phyloP scores from a whole-genome alignment of 2,888 invertebrate species.

The Julus scandinavius region DNA sequence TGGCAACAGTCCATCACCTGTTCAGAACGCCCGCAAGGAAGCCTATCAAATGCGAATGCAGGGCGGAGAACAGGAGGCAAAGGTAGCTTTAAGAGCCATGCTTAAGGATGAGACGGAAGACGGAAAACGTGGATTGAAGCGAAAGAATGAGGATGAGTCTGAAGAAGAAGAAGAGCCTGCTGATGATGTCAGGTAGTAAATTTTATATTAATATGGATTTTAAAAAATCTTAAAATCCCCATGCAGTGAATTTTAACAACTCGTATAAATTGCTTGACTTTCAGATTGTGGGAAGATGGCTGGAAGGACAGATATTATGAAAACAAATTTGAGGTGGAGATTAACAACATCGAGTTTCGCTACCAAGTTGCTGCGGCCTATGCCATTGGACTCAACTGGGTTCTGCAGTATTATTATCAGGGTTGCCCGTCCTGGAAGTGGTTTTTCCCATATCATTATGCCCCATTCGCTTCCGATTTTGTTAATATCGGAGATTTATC shows the following conservation, averaged over 20 bases:
- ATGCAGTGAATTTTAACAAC: background rate
- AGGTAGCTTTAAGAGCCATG: conserved; percentile 48
- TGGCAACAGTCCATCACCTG: conserved; percentile 68
- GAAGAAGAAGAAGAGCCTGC: conserved; percentile 76
- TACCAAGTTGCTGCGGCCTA: conserved; percentile 93
- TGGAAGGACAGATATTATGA: conserved; percentile 98
- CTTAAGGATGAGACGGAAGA: background rate
- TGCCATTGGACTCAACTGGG: conserved; percentile 97
- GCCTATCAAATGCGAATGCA: conserved; percentile 76
- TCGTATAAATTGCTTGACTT: background rate
- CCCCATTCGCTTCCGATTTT: conserved; percentile 99
- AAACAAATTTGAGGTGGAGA: conserved; percentile 86
- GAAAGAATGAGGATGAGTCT: conserved; percentile 63
- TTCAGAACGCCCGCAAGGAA: conserved; percentile 80
- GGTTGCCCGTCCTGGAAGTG: conserved; percentile 99
- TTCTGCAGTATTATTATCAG: conserved; percentile 98
- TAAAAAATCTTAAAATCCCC: background rate
- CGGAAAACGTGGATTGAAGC: background rate
- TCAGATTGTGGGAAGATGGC: conserved; percentile 90
- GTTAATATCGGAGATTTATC: conserved; percentile 86
- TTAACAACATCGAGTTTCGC: conserved; percentile 84
- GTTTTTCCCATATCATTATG: conserved; percentile 99
- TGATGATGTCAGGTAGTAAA: conserved; percentile 78
- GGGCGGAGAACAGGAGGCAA: conserved; percentile 46
- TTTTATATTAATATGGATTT: background rate